Evolutionary conservation across 2,888 invertebrate genomes (phyloP).

Genomic region (Stramonita haemastoma): DNA sequence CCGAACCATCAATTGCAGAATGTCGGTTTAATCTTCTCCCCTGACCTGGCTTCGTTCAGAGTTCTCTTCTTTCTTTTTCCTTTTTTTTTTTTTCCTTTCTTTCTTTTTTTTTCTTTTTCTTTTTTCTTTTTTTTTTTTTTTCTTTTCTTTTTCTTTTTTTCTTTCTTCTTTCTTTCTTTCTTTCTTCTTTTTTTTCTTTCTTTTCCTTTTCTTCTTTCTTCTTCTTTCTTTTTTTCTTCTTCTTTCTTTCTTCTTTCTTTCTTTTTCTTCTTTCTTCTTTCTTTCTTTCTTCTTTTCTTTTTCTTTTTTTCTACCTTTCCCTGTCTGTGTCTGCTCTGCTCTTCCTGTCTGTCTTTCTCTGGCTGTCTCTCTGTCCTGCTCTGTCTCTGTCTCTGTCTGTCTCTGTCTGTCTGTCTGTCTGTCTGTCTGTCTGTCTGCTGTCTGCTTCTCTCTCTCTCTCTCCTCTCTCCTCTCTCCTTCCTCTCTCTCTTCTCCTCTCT

Average conservation of each 20-base stretch:
- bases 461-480: background rate
- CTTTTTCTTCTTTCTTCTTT: background rate
- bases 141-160: background rate
- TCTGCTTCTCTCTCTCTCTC: conserved; percentile 7
- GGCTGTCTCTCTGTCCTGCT: background rate
- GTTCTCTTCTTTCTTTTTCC: too few species aligned
- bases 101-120: background rate
- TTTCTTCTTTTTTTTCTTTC: background rate
- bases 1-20: background rate
- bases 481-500: background rate
- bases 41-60: too few species aligned
- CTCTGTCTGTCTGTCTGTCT: conserved; percentile 10
- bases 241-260: background rate
- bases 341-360: background rate
- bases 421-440: background rate
- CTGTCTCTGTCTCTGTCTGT: background rate
- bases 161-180: background rate
- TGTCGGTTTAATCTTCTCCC: background rate
- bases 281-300: background rate
- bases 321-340: background rate
- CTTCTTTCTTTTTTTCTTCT: background rate
- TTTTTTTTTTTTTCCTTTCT: background rate
- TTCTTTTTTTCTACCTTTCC: background rate
- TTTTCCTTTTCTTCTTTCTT: background rate
- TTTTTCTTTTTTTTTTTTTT: background rate